Evolutionary conservation across 2,888 invertebrate genomes (phyloP).

Genomic region (Melanophora roralis): DNA sequence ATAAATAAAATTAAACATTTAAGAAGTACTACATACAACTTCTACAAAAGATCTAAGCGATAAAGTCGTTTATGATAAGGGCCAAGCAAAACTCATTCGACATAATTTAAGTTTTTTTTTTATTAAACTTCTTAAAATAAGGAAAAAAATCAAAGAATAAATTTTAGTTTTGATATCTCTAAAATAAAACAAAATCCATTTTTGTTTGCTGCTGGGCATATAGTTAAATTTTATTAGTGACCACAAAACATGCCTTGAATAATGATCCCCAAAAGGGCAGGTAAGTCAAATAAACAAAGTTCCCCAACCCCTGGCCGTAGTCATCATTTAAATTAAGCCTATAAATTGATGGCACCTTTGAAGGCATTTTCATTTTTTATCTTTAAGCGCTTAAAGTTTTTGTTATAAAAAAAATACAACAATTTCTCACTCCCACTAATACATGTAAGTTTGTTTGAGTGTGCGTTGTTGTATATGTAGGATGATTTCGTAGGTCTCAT

Average conservation of each 20-base stretch:
- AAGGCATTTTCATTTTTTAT: not conserved
- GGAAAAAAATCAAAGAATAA: too few species aligned
- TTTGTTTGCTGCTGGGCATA: not conserved
- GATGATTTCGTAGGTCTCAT: conserved; percentile 10
- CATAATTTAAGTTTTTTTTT: too few species aligned
- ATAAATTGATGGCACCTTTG: conserved; percentile 4
- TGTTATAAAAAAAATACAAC: not conserved
- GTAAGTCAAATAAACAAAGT: not conserved
- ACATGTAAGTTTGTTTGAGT: too few species aligned
- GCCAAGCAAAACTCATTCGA: too few species aligned
- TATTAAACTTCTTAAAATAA: too few species aligned
- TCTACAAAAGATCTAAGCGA: too few species aligned
- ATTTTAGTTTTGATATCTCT: too few species aligned
- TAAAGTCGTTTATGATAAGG: too few species aligned
- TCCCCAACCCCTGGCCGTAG: not conserved
- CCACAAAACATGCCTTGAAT: not conserved
- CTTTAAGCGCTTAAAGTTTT: not conserved
- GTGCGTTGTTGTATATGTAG: not conserved
- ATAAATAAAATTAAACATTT: too few species aligned
- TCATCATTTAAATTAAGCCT: not conserved
- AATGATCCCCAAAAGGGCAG: not conserved
- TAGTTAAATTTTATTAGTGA: not conserved
- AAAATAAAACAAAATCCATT: too few species aligned
- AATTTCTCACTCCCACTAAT: not conserved
- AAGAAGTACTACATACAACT: too few species aligned